Conservation (phyloP, 2,113 vertebrate species). For the Parus major region DNA sequence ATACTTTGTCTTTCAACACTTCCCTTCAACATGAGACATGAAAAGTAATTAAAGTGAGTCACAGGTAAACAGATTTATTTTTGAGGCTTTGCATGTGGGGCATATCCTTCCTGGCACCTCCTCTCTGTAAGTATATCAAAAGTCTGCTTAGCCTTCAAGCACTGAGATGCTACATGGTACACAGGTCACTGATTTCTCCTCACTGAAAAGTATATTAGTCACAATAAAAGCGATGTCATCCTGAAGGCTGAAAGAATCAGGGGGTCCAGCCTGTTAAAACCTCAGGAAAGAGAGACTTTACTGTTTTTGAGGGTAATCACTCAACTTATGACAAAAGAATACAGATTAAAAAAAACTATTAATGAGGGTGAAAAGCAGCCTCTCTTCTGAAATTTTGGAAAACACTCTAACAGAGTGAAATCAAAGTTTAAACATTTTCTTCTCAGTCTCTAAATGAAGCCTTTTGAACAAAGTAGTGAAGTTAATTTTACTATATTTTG, state of each 20-base stretch:
- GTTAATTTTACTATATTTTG: not conserved
- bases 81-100: not conserved
- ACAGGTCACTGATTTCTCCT: not conserved
- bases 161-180: not conserved
- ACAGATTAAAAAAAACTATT: not conserved
- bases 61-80: not conserved
- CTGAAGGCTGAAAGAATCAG: not conserved
- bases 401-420: not conserved
- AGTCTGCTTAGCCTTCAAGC: not conserved
- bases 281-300: not conserved
- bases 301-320: not conserved
- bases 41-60: not conserved
- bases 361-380: not conserved
- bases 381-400: not conserved
- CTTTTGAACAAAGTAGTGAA: not conserved
- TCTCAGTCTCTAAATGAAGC: not conserved
- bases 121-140: not conserved
- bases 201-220: not conserved
- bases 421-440: not conserved
- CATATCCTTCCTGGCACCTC: not conserved
- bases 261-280: not conserved
- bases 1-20: not conserved
- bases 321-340: not conserved
- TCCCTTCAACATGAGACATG: not conserved
- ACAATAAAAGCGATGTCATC: not conserved